These are phyloP conservation scores for Pseudomugil tenellus DNA, from an alignment of 2,797 vertebrate species.

Conservation along the genomic window DNA sequence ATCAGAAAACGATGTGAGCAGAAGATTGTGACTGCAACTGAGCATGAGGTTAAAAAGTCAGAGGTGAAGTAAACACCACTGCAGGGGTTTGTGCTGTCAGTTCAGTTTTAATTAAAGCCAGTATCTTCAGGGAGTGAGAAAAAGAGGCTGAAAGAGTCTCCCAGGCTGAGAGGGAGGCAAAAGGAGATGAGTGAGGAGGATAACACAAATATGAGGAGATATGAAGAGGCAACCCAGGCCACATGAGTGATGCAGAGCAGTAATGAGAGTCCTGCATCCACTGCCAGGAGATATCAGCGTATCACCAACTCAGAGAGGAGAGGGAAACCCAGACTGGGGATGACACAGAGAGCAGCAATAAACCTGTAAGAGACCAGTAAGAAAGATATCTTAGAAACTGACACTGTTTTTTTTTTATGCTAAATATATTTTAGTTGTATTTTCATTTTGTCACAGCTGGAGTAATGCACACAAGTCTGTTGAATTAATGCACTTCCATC, in stretches of 20 bases:
- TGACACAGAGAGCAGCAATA: slow-evolving; percentile 14
- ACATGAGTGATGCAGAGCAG: slow-evolving; percentile 28
- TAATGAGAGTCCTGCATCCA: slow-evolving; percentile 25
- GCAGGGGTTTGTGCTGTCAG: slow-evolving; percentile 43
- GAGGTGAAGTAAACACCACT: slow-evolving; percentile 29
- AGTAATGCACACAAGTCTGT: slow-evolving; percentile 65
- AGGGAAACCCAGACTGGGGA: slow-evolving; percentile 19
- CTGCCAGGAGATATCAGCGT: slow-evolving; percentile 45
- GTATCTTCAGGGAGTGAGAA: slow-evolving; percentile 31
- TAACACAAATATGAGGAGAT: slow-evolving; percentile 40
- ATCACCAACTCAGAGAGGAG: slow-evolving; percentile 20
- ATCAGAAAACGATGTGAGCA: slow-evolving; percentile 30
- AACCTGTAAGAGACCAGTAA: not conserved
- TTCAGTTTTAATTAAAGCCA: slow-evolving; percentile 63
- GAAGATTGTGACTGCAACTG: slow-evolving; percentile 7
- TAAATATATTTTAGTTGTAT: slow-evolving; percentile 31
- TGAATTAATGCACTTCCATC: slow-evolving; percentile 80
- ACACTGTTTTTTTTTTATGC: slow-evolving; percentile 34
- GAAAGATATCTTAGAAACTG: slow-evolving; percentile 38
- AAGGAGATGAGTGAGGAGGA: slow-evolving; percentile 10
- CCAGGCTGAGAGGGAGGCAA: slow-evolving; percentile 2
- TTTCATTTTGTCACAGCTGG: slow-evolving; percentile 20
- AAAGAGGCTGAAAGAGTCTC: slow-evolving; percentile 18
- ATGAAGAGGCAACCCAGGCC: slow-evolving; percentile 37
- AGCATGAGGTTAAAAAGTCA: slow-evolving; percentile 30